Evolutionary conservation across 1,140 invertebrate species (phyloP), one percentile per base, ranked within the genome.

Genomic region (Aricia agestis): DNA sequence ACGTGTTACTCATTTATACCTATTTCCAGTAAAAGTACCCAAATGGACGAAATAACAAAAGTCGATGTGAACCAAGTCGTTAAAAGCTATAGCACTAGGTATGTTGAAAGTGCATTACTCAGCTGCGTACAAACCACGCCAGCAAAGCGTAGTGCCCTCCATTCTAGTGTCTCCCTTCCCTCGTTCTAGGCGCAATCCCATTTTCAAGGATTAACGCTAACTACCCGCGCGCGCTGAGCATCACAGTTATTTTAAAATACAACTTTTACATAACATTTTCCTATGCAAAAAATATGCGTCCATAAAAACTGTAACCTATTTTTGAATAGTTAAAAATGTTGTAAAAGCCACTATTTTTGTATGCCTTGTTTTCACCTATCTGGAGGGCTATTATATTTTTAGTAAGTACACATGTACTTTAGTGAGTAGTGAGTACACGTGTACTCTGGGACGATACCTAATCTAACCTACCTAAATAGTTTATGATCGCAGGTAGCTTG

Each of bases 111-210:
- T 76, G 74, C 72, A 75, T 71, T 69, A 74, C 74, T 74, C 74
- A 76, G 77, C 77, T 81, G 71, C 74, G 82, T 81, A 76, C 76
- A 76, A 78, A 80, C 80, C 74, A 78, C 78, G 78, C 32, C 71
- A 77, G 75, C 74, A 71, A 73, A 76, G 72, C 76, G 76, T 81
- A 84, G 81, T 84, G 78, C 81, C 77, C 83, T 85, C 78, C 78
- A 78, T 82, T 84, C 79, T 82, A 86, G 80, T 82, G 75, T 77
- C 75, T 68, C 79, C 80, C 74, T 66, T 74, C 71, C 69, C 74
- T 78, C 69, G 71, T 76, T 76, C 74, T 77, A 76, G 76, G 71
- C 78, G 76, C 76, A 78, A 76, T 74, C 78, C 74, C 73, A 76
- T 79, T 80, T 78, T 72, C 69, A 79, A 73, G 70, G 66, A 76